Conservation (phyloP, 2,888 invertebrate genomes). For the Microplitis deprimator region DNA sequence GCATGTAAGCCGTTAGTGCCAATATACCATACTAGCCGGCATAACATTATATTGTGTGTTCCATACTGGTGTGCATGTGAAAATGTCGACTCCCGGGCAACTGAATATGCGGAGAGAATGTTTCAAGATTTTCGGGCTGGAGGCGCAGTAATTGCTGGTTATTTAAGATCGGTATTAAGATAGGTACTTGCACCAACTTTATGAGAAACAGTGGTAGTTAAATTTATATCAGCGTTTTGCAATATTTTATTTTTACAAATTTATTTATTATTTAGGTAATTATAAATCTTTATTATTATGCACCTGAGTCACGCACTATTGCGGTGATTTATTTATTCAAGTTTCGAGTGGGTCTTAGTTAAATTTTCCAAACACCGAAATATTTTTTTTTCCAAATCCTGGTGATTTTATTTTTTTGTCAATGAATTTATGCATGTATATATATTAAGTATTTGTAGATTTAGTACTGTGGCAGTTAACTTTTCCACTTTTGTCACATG, state of each 20-base stretch:
- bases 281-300: neutral
- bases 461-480: constrained; percentile 23
- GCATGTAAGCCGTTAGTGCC: constrained; percentile 66
- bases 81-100: constrained; percentile 17
- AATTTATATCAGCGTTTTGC: constrained; percentile 1
- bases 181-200: constrained; percentile 9
- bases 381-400: too few relatives aligned
- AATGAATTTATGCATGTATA: neutral
- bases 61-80: neutral
- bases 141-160: neutral
- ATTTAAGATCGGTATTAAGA: constrained; percentile 19
- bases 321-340: neutral
- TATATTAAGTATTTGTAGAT: constrained; percentile 59
- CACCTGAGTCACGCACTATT: neutral
- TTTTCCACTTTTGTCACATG: constrained; percentile 25
- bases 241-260: neutral
- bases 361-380: neutral
- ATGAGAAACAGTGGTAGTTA: neutral
- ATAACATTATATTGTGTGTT: constrained; percentile 35
- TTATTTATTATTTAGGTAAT: neutral
- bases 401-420: neutral
- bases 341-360: too few relatives aligned
- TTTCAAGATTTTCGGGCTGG: constrained; percentile 22
- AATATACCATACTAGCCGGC: constrained; percentile 61
- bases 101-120: constrained; percentile 4